Evolutionary conservation across 2,888 invertebrate species (phyloP).

Genomic region (Oscheius sp.): DNA sequence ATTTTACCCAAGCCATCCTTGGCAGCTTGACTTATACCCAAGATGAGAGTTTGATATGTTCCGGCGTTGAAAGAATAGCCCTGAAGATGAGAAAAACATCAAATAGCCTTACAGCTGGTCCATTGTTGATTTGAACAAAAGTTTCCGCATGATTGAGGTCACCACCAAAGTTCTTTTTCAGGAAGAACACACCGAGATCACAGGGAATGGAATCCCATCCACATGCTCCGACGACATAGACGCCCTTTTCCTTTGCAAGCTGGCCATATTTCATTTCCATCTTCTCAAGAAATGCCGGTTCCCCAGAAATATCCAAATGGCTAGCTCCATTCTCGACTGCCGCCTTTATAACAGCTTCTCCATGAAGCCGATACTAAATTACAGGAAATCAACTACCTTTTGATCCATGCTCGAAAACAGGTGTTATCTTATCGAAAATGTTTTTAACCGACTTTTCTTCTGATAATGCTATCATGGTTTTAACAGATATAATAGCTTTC

Average conservation of each 20-base stretch:
- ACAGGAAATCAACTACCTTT: neutral
- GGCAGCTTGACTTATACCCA: conserved; percentile 76
- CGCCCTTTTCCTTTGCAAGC: conserved; percentile 74
- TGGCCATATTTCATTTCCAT: conserved; percentile 85
- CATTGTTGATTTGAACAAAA: conserved; percentile 63
- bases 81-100: conserved; percentile 53
- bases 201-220: conserved; percentile 84
- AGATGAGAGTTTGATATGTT: conserved; percentile 88
- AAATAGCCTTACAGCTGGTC: conserved; percentile 56
- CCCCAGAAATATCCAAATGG: conserved; percentile 92
- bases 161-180: conserved; percentile 82
- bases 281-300: conserved; percentile 86
- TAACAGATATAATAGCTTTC: neutral
- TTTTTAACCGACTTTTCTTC: conserved; percentile 4
- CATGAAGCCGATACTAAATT: conserved; percentile 78
- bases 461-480: conserved; percentile 14
- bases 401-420: neutral
- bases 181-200: conserved; percentile 85
- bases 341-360: conserved; percentile 88
- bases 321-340: conserved; percentile 84
- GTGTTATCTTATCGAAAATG: conserved; percentile 22
- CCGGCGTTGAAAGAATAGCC: conserved; percentile 80
- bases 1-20: conserved; percentile 62
- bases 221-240: conserved; percentile 79
- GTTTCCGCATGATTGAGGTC: conserved; percentile 67